A percentile compares a stretch with the other conserved stretches of the same genome.
phyloP scores from a whole-genome alignment of 2,113 vertebrate genomes.

The Lutjanus erythropterus region DNA sequence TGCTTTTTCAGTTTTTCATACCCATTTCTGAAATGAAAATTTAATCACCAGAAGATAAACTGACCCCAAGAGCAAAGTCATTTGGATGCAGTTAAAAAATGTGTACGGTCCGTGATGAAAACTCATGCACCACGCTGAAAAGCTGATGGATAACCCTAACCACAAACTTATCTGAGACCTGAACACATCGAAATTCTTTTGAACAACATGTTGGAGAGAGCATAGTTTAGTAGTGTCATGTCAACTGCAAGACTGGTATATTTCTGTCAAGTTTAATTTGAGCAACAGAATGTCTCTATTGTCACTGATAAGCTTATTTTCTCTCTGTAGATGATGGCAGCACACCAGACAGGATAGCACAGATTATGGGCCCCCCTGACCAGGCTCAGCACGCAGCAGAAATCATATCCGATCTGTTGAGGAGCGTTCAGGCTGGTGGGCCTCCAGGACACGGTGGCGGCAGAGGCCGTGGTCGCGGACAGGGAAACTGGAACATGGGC shows the following conservation, averaged over 20 bases:
- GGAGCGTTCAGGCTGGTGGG: conserved; percentile 97
- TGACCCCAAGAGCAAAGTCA: background rate
- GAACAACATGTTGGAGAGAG: background rate
- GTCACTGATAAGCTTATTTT: background rate
- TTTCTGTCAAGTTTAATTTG: background rate
- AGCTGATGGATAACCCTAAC: conserved; percentile 73
- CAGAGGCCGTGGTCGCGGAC: conserved; percentile 94
- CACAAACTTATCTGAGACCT: conserved; percentile 72
- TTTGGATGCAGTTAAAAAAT: background rate
- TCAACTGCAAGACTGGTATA: background rate
- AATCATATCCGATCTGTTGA: conserved; percentile 96
- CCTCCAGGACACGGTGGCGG: conserved; percentile 96
- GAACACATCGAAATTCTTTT: background rate
- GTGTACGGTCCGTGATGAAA: conserved; percentile 72
- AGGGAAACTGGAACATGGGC: conserved; percentile 99
- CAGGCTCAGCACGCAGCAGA: conserved; percentile 97
- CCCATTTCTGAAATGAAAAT: too few species aligned
- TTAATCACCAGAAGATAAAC: too few species aligned
- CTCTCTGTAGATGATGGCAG: conserved; percentile 92
- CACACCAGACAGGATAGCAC: conserved; percentile 98
- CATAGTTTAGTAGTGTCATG: background rate
- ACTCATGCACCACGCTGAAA: conserved; percentile 81
- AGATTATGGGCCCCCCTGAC: conserved; percentile 97
- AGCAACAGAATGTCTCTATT: rapidly evolving
- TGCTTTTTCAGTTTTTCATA: too few species aligned